These are phyloP conservation scores for Tor tambroides DNA, from an alignment of 2,113 vertebrate species.

Conservation along the genomic window DNA sequence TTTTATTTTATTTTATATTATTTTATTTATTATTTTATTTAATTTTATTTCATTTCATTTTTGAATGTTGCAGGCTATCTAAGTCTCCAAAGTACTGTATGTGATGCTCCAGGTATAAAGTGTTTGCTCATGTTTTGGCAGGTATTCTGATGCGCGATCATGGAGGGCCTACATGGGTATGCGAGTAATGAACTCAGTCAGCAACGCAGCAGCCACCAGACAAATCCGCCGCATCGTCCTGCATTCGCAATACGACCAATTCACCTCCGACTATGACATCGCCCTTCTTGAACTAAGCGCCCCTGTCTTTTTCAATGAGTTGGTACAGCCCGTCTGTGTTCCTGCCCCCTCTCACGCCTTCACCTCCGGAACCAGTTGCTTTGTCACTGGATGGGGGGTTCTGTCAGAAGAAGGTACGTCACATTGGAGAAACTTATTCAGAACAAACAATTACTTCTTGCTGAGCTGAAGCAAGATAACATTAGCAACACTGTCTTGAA, in stretches of 20 bases:
- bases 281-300: slow-evolving; percentile 83
- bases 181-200: slow-evolving; percentile 76
- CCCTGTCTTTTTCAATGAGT: slow-evolving; percentile 82
- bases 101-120: neutral
- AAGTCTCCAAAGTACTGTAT: too few relatives aligned
- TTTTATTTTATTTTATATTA: too few relatives aligned
- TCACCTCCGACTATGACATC: slow-evolving; percentile 86
- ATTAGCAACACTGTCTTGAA: neutral
- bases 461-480: neutral
- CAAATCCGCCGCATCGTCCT: slow-evolving; percentile 80
- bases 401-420: slow-evolving; percentile 78
- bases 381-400: slow-evolving; percentile 87
- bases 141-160: slow-evolving; percentile 78
- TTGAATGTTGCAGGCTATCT: too few relatives aligned
- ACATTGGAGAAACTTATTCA: neutral
- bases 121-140: slow-evolving; percentile 61
- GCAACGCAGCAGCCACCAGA: slow-evolving; percentile 68
- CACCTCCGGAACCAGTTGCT: slow-evolving; percentile 82
- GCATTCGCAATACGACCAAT: slow-evolving; percentile 83
- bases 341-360: slow-evolving; percentile 83
- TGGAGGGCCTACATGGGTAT: slow-evolving; percentile 85
- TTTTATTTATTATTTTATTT: too few relatives aligned
- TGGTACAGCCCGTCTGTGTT: slow-evolving; percentile 86
- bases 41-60: too few relatives aligned
- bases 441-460: neutral